Evolutionary conservation across 2,113 vertebrate genomes (phyloP), one percentile per base, ranked within the genome.

Genomic region (Nansenia antarctica): DNA sequence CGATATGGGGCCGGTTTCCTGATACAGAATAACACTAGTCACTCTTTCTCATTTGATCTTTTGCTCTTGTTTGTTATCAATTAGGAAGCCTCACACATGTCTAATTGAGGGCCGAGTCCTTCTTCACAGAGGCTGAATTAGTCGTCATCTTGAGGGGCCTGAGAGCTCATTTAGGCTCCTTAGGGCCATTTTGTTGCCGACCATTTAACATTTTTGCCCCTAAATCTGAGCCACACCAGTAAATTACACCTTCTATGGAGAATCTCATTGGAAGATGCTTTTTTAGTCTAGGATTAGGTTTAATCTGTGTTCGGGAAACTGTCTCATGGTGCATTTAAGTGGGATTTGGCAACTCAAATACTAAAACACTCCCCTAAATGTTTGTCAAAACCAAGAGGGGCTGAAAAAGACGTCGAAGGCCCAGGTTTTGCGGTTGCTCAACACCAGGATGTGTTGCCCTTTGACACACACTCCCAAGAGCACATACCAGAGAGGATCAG

Each of bases 401-500:
- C n/a, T n/a, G n/a, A n/a, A n/a, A n/a, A 22, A 53, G n/a, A 53
- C 22, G 49, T 53, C 49, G 8, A 81, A 82, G 65, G 72, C 64
- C 67, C 67, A 22, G 70, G 62, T 65, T 52, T 47, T 42, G 81
- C 78, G 62, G 9, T 80, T 78, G 31, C 47, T 53, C 18, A 66
- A 80, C 77, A 79, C 70, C 67, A 82, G 83, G 73, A 80, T 79
- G 67, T 70, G 72, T 80, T 88, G 85, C 81, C 86, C 88, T 90
- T 88, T 90, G 84, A 86, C 85, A 88, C 86, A 84, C 73, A 78
- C 81, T 85, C 81, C 83, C 39, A 0, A 81, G 71, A 86, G 78
- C 85, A 86, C 89, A 90, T 88, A 88, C 87, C 86, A 89, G 81
- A 90, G 86, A 84, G 87, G 86, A 89, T 90, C 85, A 90, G 72